These are phyloP conservation scores for Zoanthus solanderi DNA, from an alignment of 92 coral and sea anemone species.

Conservation along the genomic window DNA sequence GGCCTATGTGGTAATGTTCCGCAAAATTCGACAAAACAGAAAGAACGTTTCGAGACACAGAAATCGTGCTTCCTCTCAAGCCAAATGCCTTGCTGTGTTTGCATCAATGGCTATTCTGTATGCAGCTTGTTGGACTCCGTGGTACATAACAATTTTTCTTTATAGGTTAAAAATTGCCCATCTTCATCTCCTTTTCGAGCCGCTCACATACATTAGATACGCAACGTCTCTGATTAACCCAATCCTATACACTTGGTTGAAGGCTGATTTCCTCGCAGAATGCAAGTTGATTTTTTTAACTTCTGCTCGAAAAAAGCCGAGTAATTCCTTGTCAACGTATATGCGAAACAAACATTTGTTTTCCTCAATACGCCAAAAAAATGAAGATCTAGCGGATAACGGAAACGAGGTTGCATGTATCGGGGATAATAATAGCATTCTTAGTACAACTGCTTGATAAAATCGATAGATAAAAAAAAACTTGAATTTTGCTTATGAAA, in stretches of 20 bases:
- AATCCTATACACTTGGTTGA: constrained; percentile 44
- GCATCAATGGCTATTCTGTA: constrained; percentile 60
- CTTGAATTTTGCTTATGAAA: too few species aligned
- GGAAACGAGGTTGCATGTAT: too few species aligned
- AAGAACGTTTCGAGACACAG: neutral
- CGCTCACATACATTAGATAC: constrained; percentile 49
- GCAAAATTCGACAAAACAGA: constrained; percentile 31
- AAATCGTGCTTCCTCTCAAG: neutral
- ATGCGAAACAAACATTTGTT: too few species aligned
- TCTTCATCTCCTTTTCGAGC: neutral
- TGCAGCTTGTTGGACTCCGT: constrained; percentile 64
- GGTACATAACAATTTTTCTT: constrained; percentile 38
- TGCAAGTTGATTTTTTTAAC: neutral
- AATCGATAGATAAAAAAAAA: too few species aligned
- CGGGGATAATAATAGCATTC: too few species aligned
- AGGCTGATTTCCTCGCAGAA: constrained; percentile 56
- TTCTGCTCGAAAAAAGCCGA: neutral
- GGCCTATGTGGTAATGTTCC: constrained; percentile 57
- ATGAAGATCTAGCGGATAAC: too few species aligned
- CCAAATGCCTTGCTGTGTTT: constrained; percentile 55
- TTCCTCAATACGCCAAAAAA: too few species aligned
- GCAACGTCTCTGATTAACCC: constrained; percentile 59
- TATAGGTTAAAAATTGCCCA: neutral
- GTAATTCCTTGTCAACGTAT: neutral
- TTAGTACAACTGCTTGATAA: too few species aligned